A percentile compares a stretch with the other conserved stretches of the same genome.
Evolutionary conservation across 2,888 invertebrate species (phyloP).

Genomic region (Boloria selene): DNA sequence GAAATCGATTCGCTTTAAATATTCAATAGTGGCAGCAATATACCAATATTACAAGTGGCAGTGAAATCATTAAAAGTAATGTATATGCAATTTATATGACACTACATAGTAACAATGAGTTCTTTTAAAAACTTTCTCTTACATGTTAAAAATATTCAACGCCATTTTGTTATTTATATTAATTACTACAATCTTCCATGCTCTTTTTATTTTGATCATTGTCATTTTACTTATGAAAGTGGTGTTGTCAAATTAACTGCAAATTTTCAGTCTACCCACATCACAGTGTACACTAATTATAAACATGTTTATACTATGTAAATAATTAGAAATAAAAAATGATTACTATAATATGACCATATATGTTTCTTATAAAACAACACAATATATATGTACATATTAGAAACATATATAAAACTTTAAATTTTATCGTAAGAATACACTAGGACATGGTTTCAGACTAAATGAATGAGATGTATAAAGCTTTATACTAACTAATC

Average conservation of each 20-base stretch:
- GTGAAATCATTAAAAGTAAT: conserved; percentile 22
- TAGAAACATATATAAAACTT: too few relatives aligned
- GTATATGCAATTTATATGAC: not conserved
- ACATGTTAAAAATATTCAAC: not conserved
- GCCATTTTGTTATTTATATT: too few relatives aligned
- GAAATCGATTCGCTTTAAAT: too few relatives aligned
- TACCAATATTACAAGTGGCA: conserved; percentile 9
- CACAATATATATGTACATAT: not conserved
- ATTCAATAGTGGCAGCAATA: not conserved
- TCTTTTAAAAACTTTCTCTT: not conserved
- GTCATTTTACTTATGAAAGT: not conserved
- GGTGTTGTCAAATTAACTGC: not conserved
- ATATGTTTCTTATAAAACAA: not conserved
- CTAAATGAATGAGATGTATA: too few relatives aligned
- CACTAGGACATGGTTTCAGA: too few relatives aligned
- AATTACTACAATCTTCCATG: too few relatives aligned
- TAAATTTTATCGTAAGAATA: too few relatives aligned
- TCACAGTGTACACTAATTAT: conserved; percentile 1
- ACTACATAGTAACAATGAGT: too few relatives aligned
- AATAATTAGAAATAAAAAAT: not conserved
- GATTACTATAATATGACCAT: not conserved
- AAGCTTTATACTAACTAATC: too few relatives aligned
- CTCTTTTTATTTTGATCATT: too few relatives aligned
- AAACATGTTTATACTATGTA: not conserved
- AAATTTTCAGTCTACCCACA: not conserved